Percentiles rank a stretch among this genome's conserved stretches.
Conservation (phyloP, 2,888 invertebrate species). For the Stenoptilia bipunctidactyla region DNA sequence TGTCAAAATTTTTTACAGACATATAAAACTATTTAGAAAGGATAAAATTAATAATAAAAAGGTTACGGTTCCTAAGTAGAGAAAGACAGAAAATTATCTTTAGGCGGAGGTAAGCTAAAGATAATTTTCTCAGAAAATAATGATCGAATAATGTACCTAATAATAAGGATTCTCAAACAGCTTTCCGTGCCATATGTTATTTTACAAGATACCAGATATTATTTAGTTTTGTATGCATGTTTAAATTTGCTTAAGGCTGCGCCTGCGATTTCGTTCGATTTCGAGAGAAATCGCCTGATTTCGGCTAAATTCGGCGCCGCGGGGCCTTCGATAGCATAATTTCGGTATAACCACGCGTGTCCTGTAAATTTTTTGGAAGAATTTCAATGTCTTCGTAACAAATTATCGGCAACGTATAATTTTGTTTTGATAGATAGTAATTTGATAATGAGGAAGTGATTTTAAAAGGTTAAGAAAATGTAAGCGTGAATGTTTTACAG, state of each 20-base stretch:
- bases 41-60: too few relatives aligned
- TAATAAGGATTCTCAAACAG: too few relatives aligned
- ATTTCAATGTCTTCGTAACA: constrained; percentile 15
- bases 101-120: too few relatives aligned
- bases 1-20: too few relatives aligned
- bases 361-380: constrained; percentile 37
- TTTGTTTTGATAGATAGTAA: constrained; percentile 1
- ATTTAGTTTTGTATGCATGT: constrained; percentile 29
- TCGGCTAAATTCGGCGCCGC: constrained; percentile 60
- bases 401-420: background rate
- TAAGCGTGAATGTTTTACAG: too few relatives aligned
- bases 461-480: background rate
- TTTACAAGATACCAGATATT: background rate
- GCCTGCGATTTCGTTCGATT: background rate
- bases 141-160: too few relatives aligned
- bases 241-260: constrained; percentile 23
- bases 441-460: background rate
- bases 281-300: constrained; percentile 64
- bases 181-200: background rate
- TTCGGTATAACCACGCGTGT: constrained; percentile 49
- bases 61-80: too few relatives aligned
- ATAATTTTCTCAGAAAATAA: too few relatives aligned
- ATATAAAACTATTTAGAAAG: too few relatives aligned
- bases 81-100: too few relatives aligned
- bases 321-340: constrained; percentile 64